Evolutionary conservation across 2,113 vertebrate species (phyloP).

Genomic region (Chloroceryle aenea): DNA sequence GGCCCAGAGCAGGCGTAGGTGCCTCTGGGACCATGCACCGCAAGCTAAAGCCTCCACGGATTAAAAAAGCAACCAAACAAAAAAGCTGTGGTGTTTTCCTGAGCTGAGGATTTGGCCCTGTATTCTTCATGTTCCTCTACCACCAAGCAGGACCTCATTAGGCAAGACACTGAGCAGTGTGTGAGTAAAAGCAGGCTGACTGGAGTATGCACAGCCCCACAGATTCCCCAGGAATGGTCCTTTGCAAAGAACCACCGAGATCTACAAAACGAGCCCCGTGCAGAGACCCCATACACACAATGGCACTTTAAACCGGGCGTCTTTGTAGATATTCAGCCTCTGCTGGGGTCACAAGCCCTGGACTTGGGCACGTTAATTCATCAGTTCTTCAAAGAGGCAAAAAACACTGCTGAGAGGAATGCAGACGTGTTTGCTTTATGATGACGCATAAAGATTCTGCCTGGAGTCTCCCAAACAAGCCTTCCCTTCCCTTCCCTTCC

Average conservation of each 20-base stretch:
- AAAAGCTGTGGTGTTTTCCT: neutral
- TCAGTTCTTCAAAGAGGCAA: neutral
- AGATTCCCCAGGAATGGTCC: neutral
- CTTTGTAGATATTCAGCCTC: neutral
- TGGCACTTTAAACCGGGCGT: neutral
- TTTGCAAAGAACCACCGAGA: neutral
- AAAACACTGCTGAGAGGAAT: neutral
- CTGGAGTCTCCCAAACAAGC: slow-evolving; percentile 55
- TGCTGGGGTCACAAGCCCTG: neutral
- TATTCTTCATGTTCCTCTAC: neutral
- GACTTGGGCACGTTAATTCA: neutral
- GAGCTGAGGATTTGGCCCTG: neutral
- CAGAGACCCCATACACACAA: neutral
- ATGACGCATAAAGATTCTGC: slow-evolving; percentile 11
- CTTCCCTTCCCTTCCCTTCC: neutral
- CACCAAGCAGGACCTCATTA: neutral
- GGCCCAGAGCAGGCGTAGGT: neutral
- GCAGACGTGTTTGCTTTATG: slow-evolving; percentile 22
- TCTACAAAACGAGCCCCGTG: neutral
- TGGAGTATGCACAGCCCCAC: neutral
- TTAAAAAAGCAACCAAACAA: neutral
- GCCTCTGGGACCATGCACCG: neutral
- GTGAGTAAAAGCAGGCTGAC: neutral
- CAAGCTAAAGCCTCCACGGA: neutral
- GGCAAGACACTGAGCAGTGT: neutral